Conservation (phyloP, 2,797 vertebrate genomes). For the Betta splendens region DNA sequence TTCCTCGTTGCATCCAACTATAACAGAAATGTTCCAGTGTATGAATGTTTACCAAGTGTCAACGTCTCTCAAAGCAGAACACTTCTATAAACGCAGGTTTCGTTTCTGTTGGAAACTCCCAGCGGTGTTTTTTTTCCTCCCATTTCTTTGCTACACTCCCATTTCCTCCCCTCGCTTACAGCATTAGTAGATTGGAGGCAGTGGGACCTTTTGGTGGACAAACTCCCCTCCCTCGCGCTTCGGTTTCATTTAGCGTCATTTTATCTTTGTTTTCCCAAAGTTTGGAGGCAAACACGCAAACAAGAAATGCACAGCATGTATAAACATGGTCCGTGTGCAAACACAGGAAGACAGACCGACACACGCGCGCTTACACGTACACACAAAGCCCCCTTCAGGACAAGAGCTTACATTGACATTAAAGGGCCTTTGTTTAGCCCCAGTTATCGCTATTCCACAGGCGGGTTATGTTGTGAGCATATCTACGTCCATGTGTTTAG, state of each 20-base stretch:
- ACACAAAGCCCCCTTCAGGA: slow-evolving; percentile 69
- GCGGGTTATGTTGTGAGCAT: slow-evolving; percentile 61
- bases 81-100: slow-evolving; percentile 21
- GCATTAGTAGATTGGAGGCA: slow-evolving; percentile 42
- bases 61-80: slow-evolving; percentile 21
- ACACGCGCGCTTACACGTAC: slow-evolving; percentile 12
- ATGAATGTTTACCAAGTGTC: slow-evolving; percentile 12
- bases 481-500: slow-evolving; percentile 50
- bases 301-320: slow-evolving; percentile 21
- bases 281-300: slow-evolving; percentile 18
- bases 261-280: slow-evolving; percentile 29
- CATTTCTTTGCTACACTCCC: slow-evolving; percentile 1
- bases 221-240: slow-evolving; percentile 10
- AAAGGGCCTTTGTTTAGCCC: slow-evolving; percentile 79
- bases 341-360: slow-evolving; percentile 24
- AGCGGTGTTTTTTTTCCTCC: not conserved
- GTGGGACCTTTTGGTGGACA: slow-evolving; percentile 29
- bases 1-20: not conserved
- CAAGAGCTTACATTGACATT: slow-evolving; percentile 78
- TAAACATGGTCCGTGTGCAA: slow-evolving; percentile 32
- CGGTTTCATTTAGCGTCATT: slow-evolving; percentile 16
- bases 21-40: not conserved
- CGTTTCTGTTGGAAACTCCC: slow-evolving; percentile 28
- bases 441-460: slow-evolving; percentile 78
- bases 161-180: slow-evolving; percentile 40